Percentiles rank a stretch among this genome's conserved stretches.
These are phyloP conservation scores for Xestia sexstrigata DNA, from an alignment of 2,888 invertebrate genomes.

Conservation along the genomic window DNA sequence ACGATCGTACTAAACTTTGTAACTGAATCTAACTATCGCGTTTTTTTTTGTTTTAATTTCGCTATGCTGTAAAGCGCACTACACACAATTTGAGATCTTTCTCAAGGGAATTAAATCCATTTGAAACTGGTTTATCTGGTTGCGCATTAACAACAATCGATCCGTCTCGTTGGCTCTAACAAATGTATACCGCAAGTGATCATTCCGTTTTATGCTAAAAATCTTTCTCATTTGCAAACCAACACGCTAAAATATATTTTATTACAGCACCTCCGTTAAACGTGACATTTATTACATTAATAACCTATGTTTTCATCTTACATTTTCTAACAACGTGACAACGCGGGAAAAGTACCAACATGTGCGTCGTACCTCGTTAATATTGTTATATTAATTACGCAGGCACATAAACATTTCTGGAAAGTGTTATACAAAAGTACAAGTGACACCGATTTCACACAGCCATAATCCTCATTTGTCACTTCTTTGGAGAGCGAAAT, in stretches of 20 bases:
- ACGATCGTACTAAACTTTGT: slow-evolving; percentile 33
- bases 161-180: slow-evolving; percentile 61
- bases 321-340: slow-evolving; percentile 59
- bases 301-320: slow-evolving; percentile 57
- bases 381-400: slow-evolving; percentile 65
- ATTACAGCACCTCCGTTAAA: slow-evolving; percentile 42
- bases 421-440: slow-evolving; percentile 72
- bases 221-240: slow-evolving; percentile 44
- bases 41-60: slow-evolving; percentile 48
- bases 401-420: slow-evolving; percentile 68
- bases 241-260: slow-evolving; percentile 44
- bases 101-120: slow-evolving; percentile 72
- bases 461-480: slow-evolving; percentile 84
- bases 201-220: slow-evolving; percentile 42
- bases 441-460: slow-evolving; percentile 79
- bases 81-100: slow-evolving; percentile 68
- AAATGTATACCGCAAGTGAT: slow-evolving; percentile 49
- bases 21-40: slow-evolving; percentile 24
- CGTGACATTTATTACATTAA: slow-evolving; percentile 61
- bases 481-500: slow-evolving; percentile 86
- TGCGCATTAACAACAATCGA: slow-evolving; percentile 70
- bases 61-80: slow-evolving; percentile 61
- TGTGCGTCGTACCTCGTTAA: slow-evolving; percentile 54
- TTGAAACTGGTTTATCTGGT: slow-evolving; percentile 76
- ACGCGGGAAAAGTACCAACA: slow-evolving; percentile 50